phyloP scores from a whole-genome alignment of 2,797 vertebrate species.

The Rhadinocentrus ornatus region DNA sequence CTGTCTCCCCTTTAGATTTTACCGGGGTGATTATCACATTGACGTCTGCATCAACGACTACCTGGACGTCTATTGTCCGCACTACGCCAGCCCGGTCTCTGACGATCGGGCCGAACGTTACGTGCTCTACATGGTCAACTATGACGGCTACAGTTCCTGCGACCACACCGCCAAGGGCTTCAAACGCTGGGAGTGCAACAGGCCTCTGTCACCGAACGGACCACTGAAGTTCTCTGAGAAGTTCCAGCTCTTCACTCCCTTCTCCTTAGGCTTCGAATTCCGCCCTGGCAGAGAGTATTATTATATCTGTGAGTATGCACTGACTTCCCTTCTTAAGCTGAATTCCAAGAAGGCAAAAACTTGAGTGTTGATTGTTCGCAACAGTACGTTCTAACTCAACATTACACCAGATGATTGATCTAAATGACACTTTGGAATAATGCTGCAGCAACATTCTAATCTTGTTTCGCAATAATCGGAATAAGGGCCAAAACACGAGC shows the following conservation, averaged over 20 bases:
- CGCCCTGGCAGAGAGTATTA: constrained; percentile 98
- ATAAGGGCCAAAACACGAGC: constrained; percentile 67
- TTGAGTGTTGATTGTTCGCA: not conserved
- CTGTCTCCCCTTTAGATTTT: constrained; percentile 84
- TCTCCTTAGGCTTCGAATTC: constrained; percentile 98
- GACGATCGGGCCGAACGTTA: constrained; percentile 94
- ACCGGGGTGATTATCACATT: constrained; percentile 94
- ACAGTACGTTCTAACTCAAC: not conserved
- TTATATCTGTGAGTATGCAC: constrained; percentile 87
- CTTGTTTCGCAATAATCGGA: constrained; percentile 68
- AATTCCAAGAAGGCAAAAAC: not conserved
- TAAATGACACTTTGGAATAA: constrained; percentile 13
- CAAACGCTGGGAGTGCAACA: constrained; percentile 99
- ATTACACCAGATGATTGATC: constrained; percentile 10
- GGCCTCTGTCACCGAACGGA: constrained; percentile 93
- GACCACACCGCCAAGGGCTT: constrained; percentile 98
- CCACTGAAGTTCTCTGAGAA: constrained; percentile 98
- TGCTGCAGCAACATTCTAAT: constrained; percentile 39
- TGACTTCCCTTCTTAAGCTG: not conserved
- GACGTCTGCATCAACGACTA: constrained; percentile 99
- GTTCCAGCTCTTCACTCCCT: constrained; percentile 99
- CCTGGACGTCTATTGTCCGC: constrained; percentile 97
- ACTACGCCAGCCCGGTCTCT: constrained; percentile 89
- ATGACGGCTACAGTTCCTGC: constrained; percentile 97
- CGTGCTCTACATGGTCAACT: constrained; percentile 99